These are phyloP conservation scores for Caenorhabditis japonica DNA, from an alignment of 2,888 invertebrate species.

Conservation along the genomic window DNA sequence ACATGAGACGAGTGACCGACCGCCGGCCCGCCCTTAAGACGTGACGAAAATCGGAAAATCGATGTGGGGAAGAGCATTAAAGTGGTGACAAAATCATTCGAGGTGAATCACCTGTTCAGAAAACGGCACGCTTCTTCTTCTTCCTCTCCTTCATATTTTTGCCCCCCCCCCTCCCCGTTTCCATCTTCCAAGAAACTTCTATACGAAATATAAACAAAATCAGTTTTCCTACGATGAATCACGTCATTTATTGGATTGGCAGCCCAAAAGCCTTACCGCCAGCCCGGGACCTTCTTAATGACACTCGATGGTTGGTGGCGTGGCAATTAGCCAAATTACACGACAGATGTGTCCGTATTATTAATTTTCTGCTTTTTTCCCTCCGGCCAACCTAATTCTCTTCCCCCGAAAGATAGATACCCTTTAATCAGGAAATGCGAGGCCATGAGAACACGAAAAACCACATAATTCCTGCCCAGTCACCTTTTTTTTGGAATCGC, in stretches of 20 bases:
- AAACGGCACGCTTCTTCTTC: no score
- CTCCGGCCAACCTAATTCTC: no score
- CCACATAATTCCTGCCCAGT: not conserved
- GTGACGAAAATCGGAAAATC: no score
- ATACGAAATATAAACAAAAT: not conserved
- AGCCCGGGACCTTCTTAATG: conserved; percentile 25
- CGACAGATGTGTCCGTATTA: conserved; percentile 20
- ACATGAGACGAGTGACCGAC: conserved; percentile 10
- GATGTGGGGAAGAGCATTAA: no score
- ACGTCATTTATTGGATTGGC: not conserved
- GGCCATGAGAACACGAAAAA: conserved; percentile 20
- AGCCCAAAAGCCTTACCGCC: not conserved
- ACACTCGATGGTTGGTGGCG: no score
- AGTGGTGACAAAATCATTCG: conserved; percentile 1
- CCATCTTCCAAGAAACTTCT: conserved; percentile 18
- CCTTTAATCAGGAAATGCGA: conserved; percentile 31
- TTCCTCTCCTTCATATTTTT: no score
- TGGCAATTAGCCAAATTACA: conserved; percentile 43
- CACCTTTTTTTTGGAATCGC: no score
- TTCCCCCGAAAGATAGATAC: no score
- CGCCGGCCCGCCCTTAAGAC: no score
- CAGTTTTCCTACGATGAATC: not conserved
- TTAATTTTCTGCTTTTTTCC: conserved; percentile 48
- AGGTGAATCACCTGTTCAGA: conserved; percentile 1
- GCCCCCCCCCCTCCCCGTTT: no score